Percentiles rank a stretch among this genome's conserved stretches.
Conservation (phyloP, 1,140 invertebrate species). For the Tetragnatha versicolor region DNA sequence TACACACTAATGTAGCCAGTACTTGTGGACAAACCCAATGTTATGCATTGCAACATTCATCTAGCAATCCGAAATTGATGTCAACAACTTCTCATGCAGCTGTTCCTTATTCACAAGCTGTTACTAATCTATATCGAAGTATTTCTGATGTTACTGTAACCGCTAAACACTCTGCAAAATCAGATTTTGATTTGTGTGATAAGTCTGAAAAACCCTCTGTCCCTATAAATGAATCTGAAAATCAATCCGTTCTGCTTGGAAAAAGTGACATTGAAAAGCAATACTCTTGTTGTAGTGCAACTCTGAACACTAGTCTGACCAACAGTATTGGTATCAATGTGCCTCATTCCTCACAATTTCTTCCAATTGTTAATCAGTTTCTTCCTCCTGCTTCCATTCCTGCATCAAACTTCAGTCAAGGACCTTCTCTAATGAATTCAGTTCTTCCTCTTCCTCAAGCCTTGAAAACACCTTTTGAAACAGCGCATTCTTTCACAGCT, state of each 20-base stretch:
- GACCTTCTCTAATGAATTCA: no score
- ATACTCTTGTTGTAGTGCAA: not conserved
- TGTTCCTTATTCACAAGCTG: not conserved
- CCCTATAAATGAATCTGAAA: not conserved
- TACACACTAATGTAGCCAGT: not conserved
- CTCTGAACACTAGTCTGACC: not conserved
- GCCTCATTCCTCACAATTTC: not conserved
- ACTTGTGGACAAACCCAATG: not conserved
- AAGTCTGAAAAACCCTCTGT: not conserved
- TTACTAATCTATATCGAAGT: conserved; percentile 1
- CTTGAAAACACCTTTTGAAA: not conserved
- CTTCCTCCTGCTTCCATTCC: not conserved
- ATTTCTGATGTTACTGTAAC: conserved; percentile 16
- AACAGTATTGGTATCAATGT: not conserved
- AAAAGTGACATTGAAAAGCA: not conserved
- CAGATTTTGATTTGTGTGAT: not conserved
- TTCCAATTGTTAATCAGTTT: not conserved
- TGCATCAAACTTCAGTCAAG: not conserved
- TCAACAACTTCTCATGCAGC: not conserved
- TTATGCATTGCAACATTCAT: conserved; percentile 8
- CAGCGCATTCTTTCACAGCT: not conserved
- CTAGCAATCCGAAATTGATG: conserved; percentile 20
- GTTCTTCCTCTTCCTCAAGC: not conserved
- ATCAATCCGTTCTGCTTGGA: not conserved
- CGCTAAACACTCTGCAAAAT: not conserved